These are phyloP conservation scores for Enteromius anoplus DNA, from an alignment of 2,797 vertebrate species.

Conservation along the genomic window DNA sequence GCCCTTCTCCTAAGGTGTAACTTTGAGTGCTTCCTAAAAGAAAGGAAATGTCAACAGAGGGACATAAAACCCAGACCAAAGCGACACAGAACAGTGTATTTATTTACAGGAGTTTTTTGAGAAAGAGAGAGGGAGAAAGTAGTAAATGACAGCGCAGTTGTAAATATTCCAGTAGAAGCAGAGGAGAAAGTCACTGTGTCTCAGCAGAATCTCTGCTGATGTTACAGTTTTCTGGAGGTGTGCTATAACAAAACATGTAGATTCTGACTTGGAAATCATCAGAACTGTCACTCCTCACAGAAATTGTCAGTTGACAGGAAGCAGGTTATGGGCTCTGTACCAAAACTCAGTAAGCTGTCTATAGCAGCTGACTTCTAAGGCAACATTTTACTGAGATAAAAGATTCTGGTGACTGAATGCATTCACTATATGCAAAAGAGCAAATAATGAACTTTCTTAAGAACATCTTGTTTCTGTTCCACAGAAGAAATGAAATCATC, in stretches of 20 bases:
- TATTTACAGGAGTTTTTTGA: constrained; percentile 68
- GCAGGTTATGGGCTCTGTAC: background rate
- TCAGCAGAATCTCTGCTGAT: constrained; percentile 65
- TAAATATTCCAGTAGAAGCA: constrained; percentile 64
- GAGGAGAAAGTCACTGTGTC: constrained; percentile 62
- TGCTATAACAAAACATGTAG: constrained; percentile 1
- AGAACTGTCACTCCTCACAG: constrained; percentile 22
- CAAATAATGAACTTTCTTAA: background rate
- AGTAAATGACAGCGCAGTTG: constrained; percentile 72
- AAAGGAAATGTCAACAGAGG: constrained; percentile 68
- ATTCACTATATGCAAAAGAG: background rate
- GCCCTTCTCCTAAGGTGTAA: constrained; percentile 48
- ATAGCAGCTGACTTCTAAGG: background rate
- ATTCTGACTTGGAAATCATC: constrained; percentile 19
- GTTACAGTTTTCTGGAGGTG: constrained; percentile 16
- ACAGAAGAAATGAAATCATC: background rate
- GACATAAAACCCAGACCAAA: constrained; percentile 69
- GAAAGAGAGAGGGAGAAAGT: constrained; percentile 68
- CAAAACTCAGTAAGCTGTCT: constrained; percentile 12
- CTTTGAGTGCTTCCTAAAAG: constrained; percentile 49
- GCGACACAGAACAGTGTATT: constrained; percentile 65
- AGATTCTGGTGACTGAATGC: background rate
- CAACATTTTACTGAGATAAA: background rate
- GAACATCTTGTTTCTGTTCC: background rate
- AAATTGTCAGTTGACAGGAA: constrained; percentile 9